Base-by-base conservation (phyloP, 2,797 vertebrate genomes). In the Sphenopsis melanotis region DNA sequence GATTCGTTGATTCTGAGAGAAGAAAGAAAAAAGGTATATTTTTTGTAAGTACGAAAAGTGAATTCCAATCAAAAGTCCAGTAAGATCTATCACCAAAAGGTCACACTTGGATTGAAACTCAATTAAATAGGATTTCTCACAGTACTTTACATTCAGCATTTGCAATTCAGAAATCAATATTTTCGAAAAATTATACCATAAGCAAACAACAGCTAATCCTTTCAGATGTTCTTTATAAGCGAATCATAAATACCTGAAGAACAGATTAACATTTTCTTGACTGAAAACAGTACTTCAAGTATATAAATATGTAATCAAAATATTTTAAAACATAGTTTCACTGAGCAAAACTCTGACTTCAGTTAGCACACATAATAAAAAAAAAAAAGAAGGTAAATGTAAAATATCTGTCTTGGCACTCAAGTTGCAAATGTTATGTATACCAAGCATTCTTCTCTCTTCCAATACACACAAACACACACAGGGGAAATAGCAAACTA, bases 1-100 rank as follows among this genome's bases (percentile, higher is more conserved):
- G 97, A 99, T 99, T 98, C 99, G 98, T 86, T 99, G 99, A 97
- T 99, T 99, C 99, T 99, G 93, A 77, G 23, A 83, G 32, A 26
- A 76, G 10, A 47, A 71, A 66, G 63, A 90, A 89, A 79, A 91
- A 47, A 93, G 34, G 61, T 61, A 63, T 57, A 55, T 57, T 65
- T 96, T 83, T 82, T 21, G 2, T 92, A 71, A 36, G 52, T 36
- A 77, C 13, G 13, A 83, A 94, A 93, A 86, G 82, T 57, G 27
- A 61, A 95, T 94, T 94, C 70, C 75, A 94, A 88, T 96, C 88
- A 94, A 94, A 92, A 93, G 68, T 94, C 88, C 93, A 92, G 76
- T 90, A 90, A 93, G 79, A 94, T 90, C 91, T 93, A 88, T 85
- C 94, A 95, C 60, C 76, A 88, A 95, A 95, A 96, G 96, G 96